Evolutionary conservation across 2,888 invertebrate species (phyloP).

Genomic region (Xestia rhomboidea): DNA sequence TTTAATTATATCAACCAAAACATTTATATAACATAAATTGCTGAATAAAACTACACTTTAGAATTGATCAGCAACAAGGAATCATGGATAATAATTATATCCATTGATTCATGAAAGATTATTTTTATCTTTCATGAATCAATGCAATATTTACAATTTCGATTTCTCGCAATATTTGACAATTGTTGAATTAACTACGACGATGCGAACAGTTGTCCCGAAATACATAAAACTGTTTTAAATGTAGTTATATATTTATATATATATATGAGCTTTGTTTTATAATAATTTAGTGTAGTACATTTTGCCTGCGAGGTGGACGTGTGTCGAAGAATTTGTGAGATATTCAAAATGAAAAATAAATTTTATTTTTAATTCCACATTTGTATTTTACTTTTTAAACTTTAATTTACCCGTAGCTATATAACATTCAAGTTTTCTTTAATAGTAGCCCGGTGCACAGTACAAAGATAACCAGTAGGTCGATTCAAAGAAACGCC

Average conservation of each 20-base stretch:
- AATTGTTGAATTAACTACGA: slow-evolving; percentile 45
- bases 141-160: slow-evolving; percentile 27
- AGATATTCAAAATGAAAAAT: slow-evolving; percentile 89
- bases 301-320: slow-evolving; percentile 77
- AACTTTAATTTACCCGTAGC: neutral
- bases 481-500: too few relatives aligned
- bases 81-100: too few relatives aligned
- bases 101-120: too few relatives aligned
- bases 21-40: slow-evolving; percentile 15
- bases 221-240: slow-evolving; percentile 79
- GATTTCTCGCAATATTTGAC: slow-evolving; percentile 30
- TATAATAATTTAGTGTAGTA: slow-evolving; percentile 82
- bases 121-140: slow-evolving; percentile 4
- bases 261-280: slow-evolving; percentile 88
- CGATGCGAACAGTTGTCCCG: slow-evolving; percentile 69
- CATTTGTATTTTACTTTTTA: slow-evolving; percentile 70
- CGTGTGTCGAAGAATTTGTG: slow-evolving; percentile 84
- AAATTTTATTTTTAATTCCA: slow-evolving; percentile 91
- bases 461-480: too few relatives aligned
- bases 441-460: neutral
- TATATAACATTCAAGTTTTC: neutral
- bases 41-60: slow-evolving; percentile 14
- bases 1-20: slow-evolving; percentile 22
- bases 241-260: slow-evolving; percentile 87
- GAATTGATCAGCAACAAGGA: slow-evolving; percentile 11